Evolutionary conservation across 2,888 invertebrate genomes (phyloP), one percentile per base, ranked within the genome.

Genomic region (Drosophila kuntzei): DNA sequence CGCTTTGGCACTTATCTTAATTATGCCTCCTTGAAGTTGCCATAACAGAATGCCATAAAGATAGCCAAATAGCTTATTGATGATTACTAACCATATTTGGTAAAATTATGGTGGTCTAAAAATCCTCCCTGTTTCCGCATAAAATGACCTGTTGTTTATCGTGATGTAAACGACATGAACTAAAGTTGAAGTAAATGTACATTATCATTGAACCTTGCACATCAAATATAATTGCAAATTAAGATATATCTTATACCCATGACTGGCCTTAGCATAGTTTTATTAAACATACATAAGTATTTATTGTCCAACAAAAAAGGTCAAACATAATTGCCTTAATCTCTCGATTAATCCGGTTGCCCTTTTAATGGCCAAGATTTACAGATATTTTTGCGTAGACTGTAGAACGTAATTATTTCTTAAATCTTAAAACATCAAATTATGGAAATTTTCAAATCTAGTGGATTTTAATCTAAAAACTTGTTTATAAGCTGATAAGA

Each of bases 41-140:
- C 29, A 68, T 60, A 65, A 66, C 67, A 27, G 49, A 34, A 50
- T 50, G 50, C 34, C 50, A 82, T 82, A 82, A 78, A 78, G 79
- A 84, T 81, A 79, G 63, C 20, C 53, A 65, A 79, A 79, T 79
- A 25, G 46, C 50, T 46, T 34, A 58, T 59, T 71, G 73, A 80
- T 71, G 70, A 82, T 85, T 64, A 58, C 60, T 41, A 65, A 64
- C 32, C 39, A 25, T 46, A 37, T 66, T 78, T 60, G 41, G 64
- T 49, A 68, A 68, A 71, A 34, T 29, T 16, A 37, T 37, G 46
- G 18, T 11, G 11, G 7, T 6, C 18, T 43, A 41, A 32, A 32
- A 59, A 51, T 32, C 12, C 25, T 32, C 4, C 9, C 5, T n/a
- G n/a, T 29, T 20, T 14, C 16, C 20, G n/a, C n/a, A 14, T 39